Evolutionary conservation across 2,797 vertebrate species (phyloP), one percentile per base, ranked within the genome.

Genomic region (Galago senegalensis): DNA sequence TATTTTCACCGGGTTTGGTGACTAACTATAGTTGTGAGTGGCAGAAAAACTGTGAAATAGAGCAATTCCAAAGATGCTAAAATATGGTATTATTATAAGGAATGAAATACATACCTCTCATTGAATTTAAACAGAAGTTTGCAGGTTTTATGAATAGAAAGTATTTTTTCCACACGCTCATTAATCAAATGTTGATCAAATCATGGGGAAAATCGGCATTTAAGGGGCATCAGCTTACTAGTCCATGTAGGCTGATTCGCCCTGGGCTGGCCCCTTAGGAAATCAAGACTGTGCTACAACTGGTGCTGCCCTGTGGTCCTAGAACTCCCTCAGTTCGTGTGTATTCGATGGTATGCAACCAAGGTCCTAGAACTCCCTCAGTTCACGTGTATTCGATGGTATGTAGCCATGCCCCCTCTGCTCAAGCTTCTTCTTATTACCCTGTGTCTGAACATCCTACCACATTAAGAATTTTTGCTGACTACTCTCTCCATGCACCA

Each of bases 1-100:
- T 95, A 89, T 93, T 82, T 96, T 94, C 56, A 92, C 63, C 65
- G 79, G 83, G 53, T 60, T 81, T 93, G 87, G 81, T 96, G 96
- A 96, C 63, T 88, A 93, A 92, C 12, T 84, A 14, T 20, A 69
- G 37, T 63, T 84, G 73, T 77, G 60, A 91, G 63, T 79, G 82
- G 79, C 34, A 25, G 86, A 61, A 93, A 95, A 96, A 70, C 77
- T 92, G 77, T 82, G 46, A 97, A 87, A 23, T 85, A 72, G 67
- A 87, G n/a, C 14, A 21, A 72, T 93, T 91, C 31, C 56, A 87
- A 92, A 86, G 87, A 88, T 17, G 18, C 85, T 93, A 77, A 86
- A 58, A 97, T 93, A 83, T 37, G 43, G n/a, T 86, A 18, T 40
- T 88, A 83, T 70, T 70, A 61, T 53, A 83, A 91, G 61, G 65